Evolutionary conservation across 2,888 invertebrate genomes (phyloP).

Genomic region (Clusia tigrina): DNA sequence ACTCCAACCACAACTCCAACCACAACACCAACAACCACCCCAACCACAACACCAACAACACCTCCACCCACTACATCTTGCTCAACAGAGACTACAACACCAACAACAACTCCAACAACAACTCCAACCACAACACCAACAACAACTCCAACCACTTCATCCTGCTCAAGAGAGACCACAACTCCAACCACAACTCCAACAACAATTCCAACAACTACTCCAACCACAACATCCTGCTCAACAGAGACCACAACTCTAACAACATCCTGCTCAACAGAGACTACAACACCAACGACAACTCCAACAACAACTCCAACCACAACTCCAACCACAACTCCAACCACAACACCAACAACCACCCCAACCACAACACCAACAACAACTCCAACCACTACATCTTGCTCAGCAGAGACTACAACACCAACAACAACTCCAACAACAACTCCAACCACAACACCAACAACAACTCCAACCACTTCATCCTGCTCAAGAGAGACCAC

Average conservation of each 20-base stretch:
- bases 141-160: neutral
- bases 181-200: neutral
- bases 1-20: neutral
- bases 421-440: neutral
- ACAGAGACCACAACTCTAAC: neutral
- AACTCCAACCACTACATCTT: neutral
- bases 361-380: neutral
- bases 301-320: neutral
- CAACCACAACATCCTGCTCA: neutral
- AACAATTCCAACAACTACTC: neutral
- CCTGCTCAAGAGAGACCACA: neutral
- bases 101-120: neutral
- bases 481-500: neutral
- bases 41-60: neutral
- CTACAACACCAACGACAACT: neutral
- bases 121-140: neutral
- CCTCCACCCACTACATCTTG: neutral
- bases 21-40: neutral
- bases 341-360: neutral
- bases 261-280: too few species aligned
- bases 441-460: neutral
- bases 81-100: neutral
- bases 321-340: neutral
- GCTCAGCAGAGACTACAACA: too few species aligned
- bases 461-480: neutral